Base-by-base conservation (phyloP, 2,888 invertebrate genomes). In the Sinelater perroti region DNA sequence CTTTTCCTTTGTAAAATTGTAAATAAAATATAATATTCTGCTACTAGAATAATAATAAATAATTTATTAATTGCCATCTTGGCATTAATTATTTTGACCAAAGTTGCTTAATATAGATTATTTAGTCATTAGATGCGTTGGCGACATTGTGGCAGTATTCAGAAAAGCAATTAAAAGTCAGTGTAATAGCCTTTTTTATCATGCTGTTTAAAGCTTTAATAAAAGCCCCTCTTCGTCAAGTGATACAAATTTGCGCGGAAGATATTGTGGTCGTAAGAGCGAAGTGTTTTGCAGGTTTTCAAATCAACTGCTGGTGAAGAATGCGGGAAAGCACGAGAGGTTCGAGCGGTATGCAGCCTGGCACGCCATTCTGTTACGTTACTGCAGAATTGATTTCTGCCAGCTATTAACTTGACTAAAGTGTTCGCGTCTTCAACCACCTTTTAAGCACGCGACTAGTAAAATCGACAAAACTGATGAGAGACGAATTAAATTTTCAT, bases 311-410 rank as follows among this genome's bases (percentile, higher is more conserved):
- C 38, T 61, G 53, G 52, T 47, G 35, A 61, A 55, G 58, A 61
- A 61, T 61, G 58, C 46, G 45, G 42, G 44, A 44, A 59, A 51
- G 36, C 60, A 63, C 58, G 63, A 64, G 54, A 64, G 53, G 35
- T 58, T 57, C 60, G 65, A 56, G 62, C 61, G 66, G 66, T 60
- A 65, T 68, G 67, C 63, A 59, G 66, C 67, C 68, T 69, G 71
- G 70, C 71, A 73, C 73, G 73, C 72, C 67, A 68, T 65, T 62
- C 66, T 59, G 60, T 66, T 62, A 64, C 66, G 64, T 67, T 65
- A 70, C 71, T 67, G 68, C 70, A 69, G 69, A 74, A 74, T 74
- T 73, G 74, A 74, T 74, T 74, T 72, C 72, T 70, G 69, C 68
- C 69, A 72, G 67, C 72, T 68, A 74, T 74, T 74, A 74, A 72